Evolutionary conservation across 2,797 vertebrate genomes (phyloP).

Genomic region (Chelon auratus): DNA sequence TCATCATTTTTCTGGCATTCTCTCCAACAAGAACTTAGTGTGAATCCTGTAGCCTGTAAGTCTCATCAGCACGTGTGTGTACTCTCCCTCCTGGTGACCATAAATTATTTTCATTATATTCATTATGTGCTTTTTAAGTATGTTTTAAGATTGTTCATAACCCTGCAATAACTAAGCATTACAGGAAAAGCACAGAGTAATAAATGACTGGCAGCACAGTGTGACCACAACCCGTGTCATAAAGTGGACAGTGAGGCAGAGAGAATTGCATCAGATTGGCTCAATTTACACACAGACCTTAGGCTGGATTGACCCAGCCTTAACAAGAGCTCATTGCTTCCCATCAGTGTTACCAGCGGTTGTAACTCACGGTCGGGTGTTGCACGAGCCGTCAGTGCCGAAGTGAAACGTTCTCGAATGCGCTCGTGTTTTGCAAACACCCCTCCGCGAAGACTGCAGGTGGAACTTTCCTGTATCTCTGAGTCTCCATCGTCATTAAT

Average conservation of each 20-base stretch:
- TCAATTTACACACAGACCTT: neutral
- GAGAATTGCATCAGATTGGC: slow-evolving; percentile 46
- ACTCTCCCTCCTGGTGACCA: too few relatives aligned
- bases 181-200: too few relatives aligned
- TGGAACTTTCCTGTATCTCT: slow-evolving; percentile 54
- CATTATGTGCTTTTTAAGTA: too few relatives aligned
- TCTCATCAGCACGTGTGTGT: too few relatives aligned
- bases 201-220: too few relatives aligned
- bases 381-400: slow-evolving; percentile 11
- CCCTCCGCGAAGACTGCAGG: slow-evolving; percentile 38
- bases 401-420: slow-evolving; percentile 4
- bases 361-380: slow-evolving; percentile 51
- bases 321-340: slow-evolving; percentile 43
- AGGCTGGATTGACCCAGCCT: slow-evolving; percentile 22
- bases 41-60: too few relatives aligned
- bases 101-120: too few relatives aligned
- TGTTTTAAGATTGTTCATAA: too few relatives aligned
- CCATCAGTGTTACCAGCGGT: slow-evolving; percentile 29
- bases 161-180: too few relatives aligned
- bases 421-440: slow-evolving; percentile 19
- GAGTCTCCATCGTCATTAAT: slow-evolving; percentile 58
- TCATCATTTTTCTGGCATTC: too few relatives aligned
- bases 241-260: slow-evolving; percentile 15
- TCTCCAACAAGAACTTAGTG: too few relatives aligned
- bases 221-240: slow-evolving; percentile 28